Conservation (phyloP, 2,888 invertebrate species). For the Chymomyza fuscimana region DNA sequence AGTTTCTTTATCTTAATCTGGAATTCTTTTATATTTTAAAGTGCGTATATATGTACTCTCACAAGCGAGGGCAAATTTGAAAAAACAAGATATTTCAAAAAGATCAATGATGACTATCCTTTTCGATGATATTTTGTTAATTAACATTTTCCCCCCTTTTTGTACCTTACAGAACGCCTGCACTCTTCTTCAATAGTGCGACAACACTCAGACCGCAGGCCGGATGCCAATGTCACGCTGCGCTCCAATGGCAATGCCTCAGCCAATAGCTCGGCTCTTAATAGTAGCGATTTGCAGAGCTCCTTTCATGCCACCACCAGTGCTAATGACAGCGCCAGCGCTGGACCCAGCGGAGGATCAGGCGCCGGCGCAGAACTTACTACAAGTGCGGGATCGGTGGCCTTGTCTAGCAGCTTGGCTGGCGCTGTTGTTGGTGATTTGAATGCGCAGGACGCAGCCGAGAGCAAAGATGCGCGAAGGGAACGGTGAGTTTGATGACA, state of each 20-base stretch:
- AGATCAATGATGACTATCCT: too few species aligned
- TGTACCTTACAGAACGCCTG: slow-evolving; percentile 73
- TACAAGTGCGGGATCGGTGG: slow-evolving; percentile 45
- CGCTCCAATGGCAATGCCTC: slow-evolving; percentile 75
- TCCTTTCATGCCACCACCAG: slow-evolving; percentile 57
- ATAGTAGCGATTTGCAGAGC: slow-evolving; percentile 69
- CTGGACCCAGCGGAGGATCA: slow-evolving; percentile 30
- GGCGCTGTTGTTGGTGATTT: slow-evolving; percentile 61
- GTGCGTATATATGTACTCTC: too few species aligned
- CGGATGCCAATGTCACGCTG: slow-evolving; percentile 77
- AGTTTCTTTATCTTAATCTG: too few species aligned
- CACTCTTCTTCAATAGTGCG: slow-evolving; percentile 78
- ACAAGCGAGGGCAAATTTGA: too few species aligned
- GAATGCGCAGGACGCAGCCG: slow-evolving; percentile 75
- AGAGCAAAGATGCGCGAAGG: slow-evolving; percentile 65
- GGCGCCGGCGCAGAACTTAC: slow-evolving; percentile 44
- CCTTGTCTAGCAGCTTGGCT: slow-evolving; percentile 42
- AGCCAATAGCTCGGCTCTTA: slow-evolving; percentile 62
- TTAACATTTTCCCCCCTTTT: slow-evolving; percentile 11
- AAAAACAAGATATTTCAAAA: too few species aligned
- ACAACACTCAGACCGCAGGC: slow-evolving; percentile 79
- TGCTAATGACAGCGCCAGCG: slow-evolving; percentile 51
- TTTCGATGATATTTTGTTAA: too few species aligned
- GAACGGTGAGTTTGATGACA: slow-evolving; percentile 60
- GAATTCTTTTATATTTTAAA: too few species aligned